Conservation (phyloP, 2,797 vertebrate species). For the Lepilemur septentrionalis region DNA sequence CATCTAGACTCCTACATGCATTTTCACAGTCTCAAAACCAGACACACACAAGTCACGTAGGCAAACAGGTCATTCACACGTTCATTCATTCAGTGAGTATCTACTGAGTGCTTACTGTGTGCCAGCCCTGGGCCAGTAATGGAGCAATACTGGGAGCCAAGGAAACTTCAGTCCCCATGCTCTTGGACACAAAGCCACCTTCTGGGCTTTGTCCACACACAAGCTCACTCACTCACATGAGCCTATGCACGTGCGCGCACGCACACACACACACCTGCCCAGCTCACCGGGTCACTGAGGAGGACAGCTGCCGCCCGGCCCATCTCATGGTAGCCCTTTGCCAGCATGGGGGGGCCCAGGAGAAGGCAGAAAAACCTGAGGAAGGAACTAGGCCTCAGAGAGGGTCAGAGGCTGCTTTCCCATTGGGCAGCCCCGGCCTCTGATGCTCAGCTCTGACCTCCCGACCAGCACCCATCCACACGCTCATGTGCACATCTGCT, state of each 20-base stretch:
- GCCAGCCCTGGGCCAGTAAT: not conserved
- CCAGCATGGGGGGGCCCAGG: slow-evolving; percentile 79
- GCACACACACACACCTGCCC: not conserved
- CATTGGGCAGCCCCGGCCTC: not conserved
- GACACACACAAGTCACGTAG: not conserved
- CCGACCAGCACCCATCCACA: not conserved
- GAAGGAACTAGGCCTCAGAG: not conserved
- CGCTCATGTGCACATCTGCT: not conserved
- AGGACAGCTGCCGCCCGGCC: slow-evolving; percentile 86
- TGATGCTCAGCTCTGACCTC: not conserved
- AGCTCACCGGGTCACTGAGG: slow-evolving; percentile 85
- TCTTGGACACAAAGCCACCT: not conserved
- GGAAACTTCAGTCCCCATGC: not conserved
- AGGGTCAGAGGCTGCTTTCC: not conserved
- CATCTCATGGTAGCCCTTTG: slow-evolving; percentile 83
- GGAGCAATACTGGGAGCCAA: not conserved
- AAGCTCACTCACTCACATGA: not conserved
- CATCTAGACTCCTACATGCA: not conserved
- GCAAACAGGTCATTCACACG: not conserved
- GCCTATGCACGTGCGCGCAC: too few species aligned
- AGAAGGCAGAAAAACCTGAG: slow-evolving; percentile 88
- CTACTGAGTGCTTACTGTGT: not conserved
- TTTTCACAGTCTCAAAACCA: slow-evolving; percentile 42
- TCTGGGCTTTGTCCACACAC: not conserved
- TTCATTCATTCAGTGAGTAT: not conserved